Evolutionary conservation across 2,113 vertebrate genomes (phyloP), one percentile per base, ranked within the genome.

Genomic region (Electrona antarctica): DNA sequence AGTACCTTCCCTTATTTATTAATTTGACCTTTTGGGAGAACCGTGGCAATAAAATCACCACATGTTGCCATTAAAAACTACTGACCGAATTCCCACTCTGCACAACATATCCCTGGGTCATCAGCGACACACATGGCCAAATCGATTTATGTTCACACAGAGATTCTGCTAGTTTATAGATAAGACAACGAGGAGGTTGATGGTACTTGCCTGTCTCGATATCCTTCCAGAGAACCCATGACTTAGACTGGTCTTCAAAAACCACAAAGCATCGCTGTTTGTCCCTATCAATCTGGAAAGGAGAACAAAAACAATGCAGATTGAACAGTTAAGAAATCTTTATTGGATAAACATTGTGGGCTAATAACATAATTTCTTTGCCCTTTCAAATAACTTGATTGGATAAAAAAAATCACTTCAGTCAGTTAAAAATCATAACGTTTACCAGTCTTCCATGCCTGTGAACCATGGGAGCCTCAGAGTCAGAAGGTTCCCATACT

Each of bases 141-240:
- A 4, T 33, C 29, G 4, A 33, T n/a, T n/a, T n/a, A n/a, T n/a
- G n/a, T n/a, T n/a, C n/a, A n/a, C n/a, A 33, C 29, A 33, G 29
- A 4, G 29, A 33, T 33, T 33, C 29, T 4, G 4, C 4, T 33
- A 33, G 4, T 33, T 33, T 33, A 33, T 33, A 33, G 29, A 33
- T 33, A 33, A 33, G 29, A 33, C 29, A 4, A 33, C 4, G 29
- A 4, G 29, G 29, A 41, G 54, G 14, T 62, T 29, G 6, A 66
- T 41, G 13, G 33, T 70, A 85, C 92, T 93, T 92, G 93, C 97
- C 97, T 88, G 97, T 99, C 92, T 99, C 97, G 90, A 99, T 98
- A 87, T 99, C 96, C 89, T 96, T 97, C 97, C 97, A 99, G 87
- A 98, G 95, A 91, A 98, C 97, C 97, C 97, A 98, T 85, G 97